Conservation (phyloP, 2,113 vertebrate species). For the Oenanthe melanoleuca region DNA sequence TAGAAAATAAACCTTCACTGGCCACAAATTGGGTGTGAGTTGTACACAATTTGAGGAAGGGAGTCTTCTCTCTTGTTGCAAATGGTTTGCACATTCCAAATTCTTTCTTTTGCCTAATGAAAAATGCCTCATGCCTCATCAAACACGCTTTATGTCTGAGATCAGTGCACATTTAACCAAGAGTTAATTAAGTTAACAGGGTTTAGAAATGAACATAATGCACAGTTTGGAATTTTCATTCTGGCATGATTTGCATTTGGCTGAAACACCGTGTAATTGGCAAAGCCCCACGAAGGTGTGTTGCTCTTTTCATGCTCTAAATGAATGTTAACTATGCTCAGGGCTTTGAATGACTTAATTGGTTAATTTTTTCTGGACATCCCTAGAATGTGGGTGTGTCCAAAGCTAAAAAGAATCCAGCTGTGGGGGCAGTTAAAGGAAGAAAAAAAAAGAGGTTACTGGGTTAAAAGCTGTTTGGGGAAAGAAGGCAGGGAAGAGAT, state of each 20-base stretch:
- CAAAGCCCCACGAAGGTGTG: slow-evolving; percentile 19
- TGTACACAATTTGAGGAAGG: neutral
- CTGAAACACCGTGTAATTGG: neutral
- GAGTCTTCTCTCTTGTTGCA: neutral
- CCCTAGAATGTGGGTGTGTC: neutral
- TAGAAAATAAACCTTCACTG: neutral
- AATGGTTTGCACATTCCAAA: neutral
- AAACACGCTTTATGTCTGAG: neutral
- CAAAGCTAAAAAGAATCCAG: neutral
- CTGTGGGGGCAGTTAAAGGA: neutral
- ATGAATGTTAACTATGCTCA: neutral
- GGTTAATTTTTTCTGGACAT: neutral
- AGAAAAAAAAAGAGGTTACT: neutral
- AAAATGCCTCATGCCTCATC: slow-evolving; percentile 14
- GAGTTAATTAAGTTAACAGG: slow-evolving; percentile 49
- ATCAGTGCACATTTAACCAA: slow-evolving; percentile 29
- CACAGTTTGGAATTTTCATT: slow-evolving; percentile 13
- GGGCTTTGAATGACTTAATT: neutral
- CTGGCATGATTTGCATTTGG: slow-evolving; percentile 40
- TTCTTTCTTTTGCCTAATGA: slow-evolving; percentile 1
- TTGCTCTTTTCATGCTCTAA: slow-evolving; percentile 27
- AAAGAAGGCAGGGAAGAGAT: neutral
- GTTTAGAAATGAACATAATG: slow-evolving; percentile 39
- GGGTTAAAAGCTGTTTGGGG: neutral
- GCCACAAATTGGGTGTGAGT: neutral